Conservation (phyloP, 2,113 vertebrate species). For the Thymallus thymallus region DNA sequence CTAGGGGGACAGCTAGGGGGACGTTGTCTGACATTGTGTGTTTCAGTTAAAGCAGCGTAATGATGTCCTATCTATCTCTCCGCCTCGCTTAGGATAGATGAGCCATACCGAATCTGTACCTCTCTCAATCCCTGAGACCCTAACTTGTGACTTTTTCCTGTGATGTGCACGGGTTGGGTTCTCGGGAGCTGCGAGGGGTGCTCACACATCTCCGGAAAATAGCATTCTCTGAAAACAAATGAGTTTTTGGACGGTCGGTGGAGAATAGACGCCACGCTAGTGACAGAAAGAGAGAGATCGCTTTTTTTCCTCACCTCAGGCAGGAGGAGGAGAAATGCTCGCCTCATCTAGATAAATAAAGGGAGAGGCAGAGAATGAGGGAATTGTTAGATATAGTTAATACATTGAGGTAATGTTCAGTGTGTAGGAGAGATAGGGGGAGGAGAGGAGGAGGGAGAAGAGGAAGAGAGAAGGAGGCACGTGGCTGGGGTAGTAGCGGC, state of each 20-base stretch:
- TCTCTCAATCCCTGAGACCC: conserved; percentile 99
- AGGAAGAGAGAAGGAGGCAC: background rate
- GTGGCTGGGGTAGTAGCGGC: conserved; percentile 37
- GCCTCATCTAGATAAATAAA: background rate
- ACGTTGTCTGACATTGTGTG: conserved; percentile 47
- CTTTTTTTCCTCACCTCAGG: background rate
- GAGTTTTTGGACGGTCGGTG: conserved; percentile 19
- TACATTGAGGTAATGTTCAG: background rate
- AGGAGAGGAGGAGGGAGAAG: conserved; percentile 28
- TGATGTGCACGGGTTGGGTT: conserved; percentile 99
- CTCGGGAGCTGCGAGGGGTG: conserved; percentile 99
- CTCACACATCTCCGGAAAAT: conserved; percentile 77
- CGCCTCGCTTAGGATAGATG: conserved; percentile 25
- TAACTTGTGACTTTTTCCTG: conserved; percentile 99
- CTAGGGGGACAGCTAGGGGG: conserved; percentile 32
- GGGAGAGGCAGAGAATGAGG: background rate
- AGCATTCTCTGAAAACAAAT: conserved; percentile 2
- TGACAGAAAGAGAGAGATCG: background rate
- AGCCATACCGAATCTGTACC: conserved; percentile 73
- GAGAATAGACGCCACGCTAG: background rate
- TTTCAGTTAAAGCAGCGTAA: background rate
- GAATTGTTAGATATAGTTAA: too few relatives aligned
- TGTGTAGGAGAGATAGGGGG: background rate
- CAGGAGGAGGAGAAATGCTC: background rate
- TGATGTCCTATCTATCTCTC: background rate